Evolutionary conservation across 2,797 vertebrate genomes (phyloP), one percentile per base, ranked within the genome.

Genomic region (Aulostomus chinensis): DNA sequence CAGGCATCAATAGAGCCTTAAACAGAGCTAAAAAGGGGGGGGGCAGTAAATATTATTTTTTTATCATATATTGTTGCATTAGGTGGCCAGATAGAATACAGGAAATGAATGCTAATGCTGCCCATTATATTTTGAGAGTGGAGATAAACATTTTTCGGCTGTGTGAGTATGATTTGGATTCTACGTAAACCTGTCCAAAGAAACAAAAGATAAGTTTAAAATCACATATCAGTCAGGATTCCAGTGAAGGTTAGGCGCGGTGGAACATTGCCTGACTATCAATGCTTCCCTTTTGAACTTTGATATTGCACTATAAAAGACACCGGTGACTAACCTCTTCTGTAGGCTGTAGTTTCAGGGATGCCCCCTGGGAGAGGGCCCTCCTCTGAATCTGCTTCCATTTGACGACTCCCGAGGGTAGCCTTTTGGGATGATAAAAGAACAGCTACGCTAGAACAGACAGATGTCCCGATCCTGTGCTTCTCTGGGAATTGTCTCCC

Each of bases 361-460:
- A 63, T 45, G 34, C 79, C 62, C 77, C 40, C 43, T 80, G 68
- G 78, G 82, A 32, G 18, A 36, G 9, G 53, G 40, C 50, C 52
- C 55, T 79, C 57, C 49, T 79, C 71, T 69, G 70, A 66, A 80
- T 67, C 55, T 17, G 48, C 50, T 66, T 65, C 40, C 51, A 65
- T 72, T 58, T 61, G 46, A 67, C 51, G 36, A 21, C 17, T 86
- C 76, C 74, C 65, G 6, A 1, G 70, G 79, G 80, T 68, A 50
- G 43, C 55, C 53, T 72, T 57, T 41, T 20, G n/a, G 50, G 55
- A 68, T 70, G 86, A 88, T 88, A 73, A 88, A 81, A 83, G 72
- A 43, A 48, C 52, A 52, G 30, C 58, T 81, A 50, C 55, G 49
- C 66, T 42, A 25, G 58, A 67, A 73, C 22, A 78, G 83, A 86